phyloP scores from a whole-genome alignment of 2,888 invertebrate genomes.

The Stramonita haemastoma region DNA sequence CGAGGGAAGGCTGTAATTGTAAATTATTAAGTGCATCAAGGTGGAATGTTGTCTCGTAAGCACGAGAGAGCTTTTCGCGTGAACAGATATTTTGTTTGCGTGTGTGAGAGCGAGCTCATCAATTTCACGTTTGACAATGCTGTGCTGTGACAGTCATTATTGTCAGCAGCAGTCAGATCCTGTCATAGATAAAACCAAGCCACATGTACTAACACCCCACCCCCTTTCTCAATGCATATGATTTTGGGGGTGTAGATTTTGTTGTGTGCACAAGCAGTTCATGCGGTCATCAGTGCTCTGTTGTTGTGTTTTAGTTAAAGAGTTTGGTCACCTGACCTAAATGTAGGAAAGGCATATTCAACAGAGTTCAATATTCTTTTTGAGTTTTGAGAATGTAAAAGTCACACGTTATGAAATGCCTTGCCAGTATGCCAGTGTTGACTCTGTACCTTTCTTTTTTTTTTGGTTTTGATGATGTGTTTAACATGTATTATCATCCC shows the following conservation, averaged over 20 bases:
- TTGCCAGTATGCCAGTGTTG: constrained; percentile 14
- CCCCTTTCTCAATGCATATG: not conserved
- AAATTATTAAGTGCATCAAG: too few species aligned
- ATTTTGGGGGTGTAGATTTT: not conserved
- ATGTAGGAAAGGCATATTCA: not conserved
- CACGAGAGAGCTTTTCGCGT: too few species aligned
- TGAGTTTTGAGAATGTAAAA: not conserved
- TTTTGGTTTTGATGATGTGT: not conserved
- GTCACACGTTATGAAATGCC: constrained; percentile 27
- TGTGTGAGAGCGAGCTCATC: too few species aligned
- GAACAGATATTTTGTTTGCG: too few species aligned
- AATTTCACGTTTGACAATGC: not conserved
- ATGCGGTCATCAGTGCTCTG: not conserved
- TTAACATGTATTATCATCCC: constrained; percentile 7
- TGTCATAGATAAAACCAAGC: not conserved
- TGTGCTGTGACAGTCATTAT: not conserved
- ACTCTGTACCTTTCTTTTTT: not conserved
- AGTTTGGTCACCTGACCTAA: not conserved
- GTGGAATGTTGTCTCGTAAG: too few species aligned
- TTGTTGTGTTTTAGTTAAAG: not conserved
- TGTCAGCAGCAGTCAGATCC: not conserved
- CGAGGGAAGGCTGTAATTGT: too few species aligned
- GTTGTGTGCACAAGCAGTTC: not conserved
- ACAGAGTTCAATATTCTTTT: not conserved
- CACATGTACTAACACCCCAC: not conserved